Conservation (phyloP, 2,888 invertebrate species). For the Hyalella azteca region DNA sequence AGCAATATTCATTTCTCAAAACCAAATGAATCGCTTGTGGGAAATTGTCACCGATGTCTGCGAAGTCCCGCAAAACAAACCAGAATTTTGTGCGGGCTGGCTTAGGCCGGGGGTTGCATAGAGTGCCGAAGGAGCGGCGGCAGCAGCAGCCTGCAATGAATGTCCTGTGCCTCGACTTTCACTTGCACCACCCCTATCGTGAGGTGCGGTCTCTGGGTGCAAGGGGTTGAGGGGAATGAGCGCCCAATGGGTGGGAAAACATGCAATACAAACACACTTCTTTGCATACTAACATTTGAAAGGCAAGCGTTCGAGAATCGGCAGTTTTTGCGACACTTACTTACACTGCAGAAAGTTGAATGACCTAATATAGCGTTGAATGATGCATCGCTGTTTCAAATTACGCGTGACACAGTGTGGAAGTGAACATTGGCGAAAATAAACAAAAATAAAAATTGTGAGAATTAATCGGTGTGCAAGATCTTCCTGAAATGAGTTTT, state of each 20-base stretch:
- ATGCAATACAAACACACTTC: neutral
- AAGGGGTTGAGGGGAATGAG: neutral
- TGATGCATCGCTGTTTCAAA: neutral
- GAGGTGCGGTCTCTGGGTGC: neutral
- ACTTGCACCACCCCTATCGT: neutral
- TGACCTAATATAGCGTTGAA: too few species aligned
- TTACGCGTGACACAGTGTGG: too few species aligned
- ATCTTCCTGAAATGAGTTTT: too few species aligned
- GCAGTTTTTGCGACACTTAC: too few species aligned
- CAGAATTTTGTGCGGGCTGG: neutral
- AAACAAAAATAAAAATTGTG: too few species aligned
- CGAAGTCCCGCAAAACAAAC: neutral
- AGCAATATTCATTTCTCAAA: too few species aligned
- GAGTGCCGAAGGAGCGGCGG: neutral
- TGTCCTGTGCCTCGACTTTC: constrained; percentile 30
- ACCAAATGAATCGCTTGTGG: neutral
- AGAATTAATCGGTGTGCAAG: too few species aligned
- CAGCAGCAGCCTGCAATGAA: constrained; percentile 23
- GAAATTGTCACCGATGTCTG: neutral
- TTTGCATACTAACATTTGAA: neutral
- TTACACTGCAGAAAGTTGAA: too few species aligned
- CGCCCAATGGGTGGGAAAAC: constrained; percentile 16
- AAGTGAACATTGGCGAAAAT: too few species aligned
- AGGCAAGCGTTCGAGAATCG: neutral
- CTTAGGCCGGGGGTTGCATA: constrained; percentile 13